phyloP scores from a whole-genome alignment of 2,797 vertebrate genomes.

The Phalanger gymnotis region DNA sequence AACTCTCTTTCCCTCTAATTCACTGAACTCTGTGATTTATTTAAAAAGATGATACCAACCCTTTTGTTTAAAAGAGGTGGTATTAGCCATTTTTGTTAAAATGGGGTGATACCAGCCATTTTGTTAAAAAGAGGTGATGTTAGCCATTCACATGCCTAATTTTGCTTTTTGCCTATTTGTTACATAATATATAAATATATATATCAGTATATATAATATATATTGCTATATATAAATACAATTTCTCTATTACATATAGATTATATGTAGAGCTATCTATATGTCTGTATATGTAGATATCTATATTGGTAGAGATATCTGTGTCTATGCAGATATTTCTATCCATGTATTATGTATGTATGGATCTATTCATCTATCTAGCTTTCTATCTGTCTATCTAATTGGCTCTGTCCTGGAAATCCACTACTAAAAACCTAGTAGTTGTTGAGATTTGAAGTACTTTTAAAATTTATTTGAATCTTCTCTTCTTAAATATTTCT shows the following conservation, averaged over 20 bases:
- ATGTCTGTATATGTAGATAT: background rate
- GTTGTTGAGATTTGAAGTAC: background rate
- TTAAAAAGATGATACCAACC: too few relatives aligned
- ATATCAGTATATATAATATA: background rate
- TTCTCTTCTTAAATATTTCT: background rate
- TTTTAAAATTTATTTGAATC: background rate
- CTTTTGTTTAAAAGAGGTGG: too few relatives aligned
- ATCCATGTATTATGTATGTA: background rate
- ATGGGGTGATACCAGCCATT: too few relatives aligned
- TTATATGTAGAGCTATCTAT: background rate
- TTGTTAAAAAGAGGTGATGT: too few relatives aligned
- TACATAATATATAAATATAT: background rate
- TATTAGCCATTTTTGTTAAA: background rate
- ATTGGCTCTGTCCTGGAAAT: background rate
- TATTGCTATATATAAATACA: background rate
- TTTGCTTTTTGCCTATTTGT: background rate
- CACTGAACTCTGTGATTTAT: background rate
- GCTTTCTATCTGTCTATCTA: background rate
- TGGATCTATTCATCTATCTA: background rate
- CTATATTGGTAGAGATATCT: background rate
- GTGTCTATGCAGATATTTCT: background rate
- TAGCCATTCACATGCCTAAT: background rate
- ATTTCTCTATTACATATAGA: background rate
- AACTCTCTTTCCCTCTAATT: background rate
- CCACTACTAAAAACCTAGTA: background rate